Evolutionary conservation across 2,113 vertebrate genomes (phyloP).

Genomic region (Pyxicephalus adspersus): DNA sequence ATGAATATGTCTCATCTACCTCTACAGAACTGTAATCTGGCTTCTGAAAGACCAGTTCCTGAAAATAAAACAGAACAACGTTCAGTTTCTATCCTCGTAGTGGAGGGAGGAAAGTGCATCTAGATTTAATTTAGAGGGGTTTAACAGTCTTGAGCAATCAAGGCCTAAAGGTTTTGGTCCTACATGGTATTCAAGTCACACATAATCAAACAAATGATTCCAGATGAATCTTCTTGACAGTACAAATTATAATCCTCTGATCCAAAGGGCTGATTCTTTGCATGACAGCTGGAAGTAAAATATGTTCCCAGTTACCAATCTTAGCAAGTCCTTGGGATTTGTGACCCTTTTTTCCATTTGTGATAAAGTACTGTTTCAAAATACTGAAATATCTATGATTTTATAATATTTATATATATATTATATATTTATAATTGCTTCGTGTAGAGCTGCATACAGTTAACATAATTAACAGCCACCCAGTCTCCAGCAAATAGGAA

Average conservation of each 20-base stretch:
- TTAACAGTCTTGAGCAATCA: conserved; percentile 14
- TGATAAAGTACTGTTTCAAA: not conserved
- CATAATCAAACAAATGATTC: conserved; percentile 7
- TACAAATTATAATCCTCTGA: not conserved
- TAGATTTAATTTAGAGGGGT: not conserved
- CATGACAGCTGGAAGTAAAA: conserved; percentile 6
- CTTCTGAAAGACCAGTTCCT: not conserved
- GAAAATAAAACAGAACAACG: not conserved
- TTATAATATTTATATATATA: not conserved
- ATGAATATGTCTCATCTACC: too few species aligned
- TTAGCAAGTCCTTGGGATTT: not conserved
- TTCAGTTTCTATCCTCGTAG: not conserved
- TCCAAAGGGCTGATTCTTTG: not conserved
- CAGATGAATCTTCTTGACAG: conserved; percentile 13
- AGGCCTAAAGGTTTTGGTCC: not conserved
- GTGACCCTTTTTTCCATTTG: not conserved
- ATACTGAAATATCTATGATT: not conserved
- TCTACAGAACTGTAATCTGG: too few species aligned
- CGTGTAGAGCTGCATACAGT: not conserved
- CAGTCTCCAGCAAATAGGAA: too few species aligned
- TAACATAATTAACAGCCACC: not conserved
- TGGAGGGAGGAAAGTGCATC: not conserved
- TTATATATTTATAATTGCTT: not conserved
- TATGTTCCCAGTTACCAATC: not conserved
- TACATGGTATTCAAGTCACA: not conserved